Evolutionary conservation across 2,888 invertebrate species (phyloP), one percentile per base, ranked within the genome.

Genomic region (Celastrina argiolus): DNA sequence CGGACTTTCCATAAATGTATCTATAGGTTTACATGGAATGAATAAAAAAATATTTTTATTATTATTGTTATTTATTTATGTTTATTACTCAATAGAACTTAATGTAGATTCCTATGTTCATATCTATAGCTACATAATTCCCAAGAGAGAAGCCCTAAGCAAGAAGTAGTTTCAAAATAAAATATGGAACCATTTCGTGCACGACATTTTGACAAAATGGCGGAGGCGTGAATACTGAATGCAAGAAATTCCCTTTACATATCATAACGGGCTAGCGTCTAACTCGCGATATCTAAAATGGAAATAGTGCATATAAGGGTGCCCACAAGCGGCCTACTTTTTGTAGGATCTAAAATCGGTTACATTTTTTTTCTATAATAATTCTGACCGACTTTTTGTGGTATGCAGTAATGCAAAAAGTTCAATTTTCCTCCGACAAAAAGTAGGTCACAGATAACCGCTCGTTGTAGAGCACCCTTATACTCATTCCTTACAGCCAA

Each of bases 251-350:
- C 68, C 63, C 68, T 70, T 69, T 69, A 68, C 70, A 56, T 69
- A 66, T 69, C 69, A 69, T 68, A 71, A 71, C 71, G 63, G 69
- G 45, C 66, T 68, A 70, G 68, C 69, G 68, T 71, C 68, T 67
- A 63, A 68, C 69, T 71, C 68, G 67, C 70, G 68, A 69, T 69
- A 70, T 70, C 72, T 68, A 68, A 65, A 65, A 67, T 68, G 65
- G 71, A 70, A 70, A 73, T 71, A 71, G 70, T 68, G 66, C 67
- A 73, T 68, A 67, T 70, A 72, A n/a, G n/a, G n/a, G n/a, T n/a
- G n/a, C n/a, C n/a, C n/a, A n/a, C n/a, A n/a, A n/a, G n/a, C n/a
- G n/a, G n/a, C n/a, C n/a, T n/a, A n/a, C n/a, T n/a, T n/a, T n/a
- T n/a, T n/a, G n/a, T n/a, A n/a, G n/a, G n/a, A n/a, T n/a, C n/a